Base-by-base conservation (phyloP, 1,140 invertebrate genomes). In the Neodiprion pinetum region DNA sequence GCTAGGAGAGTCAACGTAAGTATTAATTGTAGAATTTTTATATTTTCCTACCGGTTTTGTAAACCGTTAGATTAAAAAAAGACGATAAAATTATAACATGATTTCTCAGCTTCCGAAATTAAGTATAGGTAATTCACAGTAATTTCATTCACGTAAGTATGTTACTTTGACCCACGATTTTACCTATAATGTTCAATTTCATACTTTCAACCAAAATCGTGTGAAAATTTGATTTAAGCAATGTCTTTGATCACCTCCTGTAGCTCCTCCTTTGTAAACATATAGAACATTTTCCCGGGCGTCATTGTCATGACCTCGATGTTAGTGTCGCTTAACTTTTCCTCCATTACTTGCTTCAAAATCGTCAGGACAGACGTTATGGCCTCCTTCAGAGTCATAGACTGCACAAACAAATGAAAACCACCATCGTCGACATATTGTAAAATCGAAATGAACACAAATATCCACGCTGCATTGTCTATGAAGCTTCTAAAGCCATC, bases 261-360 rank as follows among this genome's bases (percentile, higher is more conserved):
- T 11, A 99, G 92, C 87, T 98, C 96, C 80, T 96, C 94, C 87
- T 97, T 96, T 14, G 92, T 90, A 81, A 95, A 96, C 95, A 98
- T 97, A 78, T 97, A 94, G 90, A 97, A 99, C 77, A 95, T 89
- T 79, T 92, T 90, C 10, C 93, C 92, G 1, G 94, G 93, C 3
- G 96, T 98, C 89, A 99, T 96, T 17, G 95, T 97, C 82, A 97
- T 96, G 50, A 99, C 95, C 91, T 99, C 99, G 69, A 99, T 97
- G 90, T 99, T 99, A 50, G 95, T 97, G 48, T 97, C 96, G 78
- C 96, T 99, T 0, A 99, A 87, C 89, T 99, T 99, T 88, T 99
- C 99, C 87, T 99, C 99, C 99, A 99, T 99, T 0, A 99, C 98
- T 90, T 99, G 98, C 85, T 99, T 99, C 1, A 99, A 88, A 83